Percentiles rank a stretch among this genome's conserved stretches.
Conservation (phyloP, 2,113 vertebrate species). For the Epinephelus lanceolatus region DNA sequence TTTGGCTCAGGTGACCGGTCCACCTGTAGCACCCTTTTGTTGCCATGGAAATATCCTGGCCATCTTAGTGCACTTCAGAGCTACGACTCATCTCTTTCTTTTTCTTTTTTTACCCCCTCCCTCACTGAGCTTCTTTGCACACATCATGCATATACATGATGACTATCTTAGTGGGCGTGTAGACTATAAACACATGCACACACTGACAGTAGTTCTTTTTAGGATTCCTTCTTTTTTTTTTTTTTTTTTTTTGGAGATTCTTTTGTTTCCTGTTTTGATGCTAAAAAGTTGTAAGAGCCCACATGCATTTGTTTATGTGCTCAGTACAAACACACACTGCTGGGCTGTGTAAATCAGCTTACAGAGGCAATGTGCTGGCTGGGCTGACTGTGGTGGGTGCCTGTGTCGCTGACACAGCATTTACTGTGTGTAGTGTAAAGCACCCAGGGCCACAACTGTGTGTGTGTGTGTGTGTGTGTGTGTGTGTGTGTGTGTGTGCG, state of each 20-base stretch:
- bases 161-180: constrained; percentile 15
- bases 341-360: constrained; percentile 79
- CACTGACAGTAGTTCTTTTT: constrained; percentile 11
- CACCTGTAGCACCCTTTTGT: constrained; percentile 81
- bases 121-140: constrained; percentile 47
- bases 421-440: constrained; percentile 74
- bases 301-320: constrained; percentile 76
- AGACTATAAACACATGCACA: constrained; percentile 35
- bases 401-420: constrained; percentile 79
- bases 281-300: constrained; percentile 54
- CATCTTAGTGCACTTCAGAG: constrained; percentile 65
- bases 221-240: constrained; percentile 9
- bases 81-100: constrained; percentile 42
- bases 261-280: constrained; percentile 55
- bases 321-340: constrained; percentile 68
- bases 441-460: constrained; percentile 63
- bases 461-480: constrained; percentile 34
- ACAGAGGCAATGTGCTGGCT: constrained; percentile 77
- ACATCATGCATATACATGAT: constrained; percentile 37
- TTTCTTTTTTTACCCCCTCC: constrained; percentile 3
- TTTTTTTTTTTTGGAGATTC: not conserved
- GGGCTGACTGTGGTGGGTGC: constrained; percentile 75
- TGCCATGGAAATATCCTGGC: constrained; percentile 80
- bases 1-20: constrained; percentile 79
- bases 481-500: constrained; percentile 28